Evolutionary conservation across 2,113 vertebrate genomes (phyloP), one percentile per base, ranked within the genome.

Genomic region (Epinephelus moara): DNA sequence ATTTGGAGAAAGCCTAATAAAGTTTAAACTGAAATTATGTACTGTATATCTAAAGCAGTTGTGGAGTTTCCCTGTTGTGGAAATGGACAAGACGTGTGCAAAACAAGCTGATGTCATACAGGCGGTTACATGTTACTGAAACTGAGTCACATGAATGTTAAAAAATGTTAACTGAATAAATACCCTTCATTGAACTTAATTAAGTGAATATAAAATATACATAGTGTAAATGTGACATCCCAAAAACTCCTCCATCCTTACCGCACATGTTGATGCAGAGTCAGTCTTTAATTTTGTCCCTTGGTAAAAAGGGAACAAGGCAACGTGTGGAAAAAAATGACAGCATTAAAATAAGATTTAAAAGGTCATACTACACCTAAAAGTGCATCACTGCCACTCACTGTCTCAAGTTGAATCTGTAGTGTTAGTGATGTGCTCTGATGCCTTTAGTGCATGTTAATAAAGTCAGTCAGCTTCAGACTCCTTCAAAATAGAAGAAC

Each of bases 151-250:
- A 60, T 25, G 13, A 15, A 49, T 15, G 9, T 47, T 12, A 47
- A 50, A 37, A 37, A 37, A 37, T 37, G 6, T 37, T 53, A 4
- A 40, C 30, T 49, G 27, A 62, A 60, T 25, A 67, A 59, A 78
- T 23, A 15, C 15, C 45, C 33, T 0, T 25, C 71, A 91, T 89
- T 89, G 92, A 90, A 93, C 88, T 89, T 87, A 50, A 73, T 52
- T 87, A 82, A 75, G 23, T 47, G 74, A 57, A 79, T 13, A 64
- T 59, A 27, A 76, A 75, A 52, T 2, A 61, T 37, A 42, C 2
- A 25, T 12, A 60, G 55, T 42, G 23, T 45, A 30, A 27, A 70
- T 19, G 45, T 23, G 37, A 49, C 47, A 50, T 59, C 72, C 19
- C 4, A 52, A 27, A 68, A 73, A 57, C 60, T 55, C 71, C 50